phyloP scores from a whole-genome alignment of 2,797 vertebrate species.

The Cheirogaleus major region DNA sequence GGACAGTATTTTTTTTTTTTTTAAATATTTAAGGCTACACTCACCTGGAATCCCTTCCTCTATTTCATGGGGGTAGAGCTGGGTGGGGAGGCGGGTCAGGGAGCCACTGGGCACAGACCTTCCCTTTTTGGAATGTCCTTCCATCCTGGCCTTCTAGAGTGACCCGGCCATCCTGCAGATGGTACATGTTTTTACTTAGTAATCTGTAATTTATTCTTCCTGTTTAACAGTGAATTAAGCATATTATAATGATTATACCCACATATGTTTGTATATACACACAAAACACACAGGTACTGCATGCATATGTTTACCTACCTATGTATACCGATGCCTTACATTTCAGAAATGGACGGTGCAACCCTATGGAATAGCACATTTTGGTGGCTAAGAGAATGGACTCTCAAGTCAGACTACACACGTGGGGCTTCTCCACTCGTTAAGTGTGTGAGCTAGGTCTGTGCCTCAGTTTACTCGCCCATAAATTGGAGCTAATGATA shows the following conservation, averaged over 20 bases:
- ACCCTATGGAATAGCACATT: neutral
- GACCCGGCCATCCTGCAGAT: neutral
- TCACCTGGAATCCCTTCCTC: neutral
- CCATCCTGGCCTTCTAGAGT: accelerated
- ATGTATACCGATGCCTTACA: neutral
- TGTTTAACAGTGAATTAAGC: neutral
- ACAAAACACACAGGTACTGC: too few relatives aligned
- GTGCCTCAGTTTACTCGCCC: neutral
- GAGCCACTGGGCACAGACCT: neutral
- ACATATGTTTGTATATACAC: neutral
- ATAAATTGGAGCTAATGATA: neutral
- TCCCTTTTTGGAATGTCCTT: neutral
- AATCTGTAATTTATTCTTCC: neutral
- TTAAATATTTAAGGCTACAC: neutral
- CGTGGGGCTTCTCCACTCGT: neutral
- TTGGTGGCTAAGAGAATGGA: neutral
- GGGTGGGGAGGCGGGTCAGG: neutral
- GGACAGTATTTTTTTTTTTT: neutral
- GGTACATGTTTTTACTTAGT: neutral
- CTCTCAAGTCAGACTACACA: neutral
- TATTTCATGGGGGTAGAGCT: too few relatives aligned
- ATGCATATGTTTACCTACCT: too few relatives aligned
- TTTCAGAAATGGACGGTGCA: neutral
- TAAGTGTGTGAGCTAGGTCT: neutral
- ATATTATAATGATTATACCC: neutral